Conservation (phyloP, 2,113 vertebrate genomes). For the Bombycilla garrulus region DNA sequence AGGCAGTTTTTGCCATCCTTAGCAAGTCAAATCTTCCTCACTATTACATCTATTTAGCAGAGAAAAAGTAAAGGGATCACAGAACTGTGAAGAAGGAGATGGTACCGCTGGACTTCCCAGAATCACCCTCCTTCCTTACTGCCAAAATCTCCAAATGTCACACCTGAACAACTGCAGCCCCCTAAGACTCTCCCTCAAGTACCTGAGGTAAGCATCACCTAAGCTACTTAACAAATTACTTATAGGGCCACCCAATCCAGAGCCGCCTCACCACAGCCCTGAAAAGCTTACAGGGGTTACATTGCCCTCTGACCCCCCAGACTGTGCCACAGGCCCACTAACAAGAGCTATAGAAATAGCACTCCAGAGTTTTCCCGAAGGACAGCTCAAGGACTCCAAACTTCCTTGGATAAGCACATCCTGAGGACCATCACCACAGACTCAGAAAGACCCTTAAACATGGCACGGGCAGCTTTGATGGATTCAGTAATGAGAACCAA, state of each 20-base stretch:
- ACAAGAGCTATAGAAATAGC: not conserved
- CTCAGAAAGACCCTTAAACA: not conserved
- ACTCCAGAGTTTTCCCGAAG: not conserved
- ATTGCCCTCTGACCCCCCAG: not conserved
- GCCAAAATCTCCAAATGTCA: not conserved
- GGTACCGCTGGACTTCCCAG: not conserved
- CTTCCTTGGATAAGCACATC: not conserved
- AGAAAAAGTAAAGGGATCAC: not conserved
- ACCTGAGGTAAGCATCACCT: not conserved
- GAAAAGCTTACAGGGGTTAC: not conserved
- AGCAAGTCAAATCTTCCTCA: not conserved
- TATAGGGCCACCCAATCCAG: not conserved
- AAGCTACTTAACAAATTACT: conserved; percentile 22
- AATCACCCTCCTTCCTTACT: rapidly evolving
- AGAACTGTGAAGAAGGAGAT: rapidly evolving
- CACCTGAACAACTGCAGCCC: not conserved
- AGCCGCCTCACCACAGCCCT: not conserved
- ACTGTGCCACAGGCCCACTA: not conserved
- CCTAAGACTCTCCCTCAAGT: not conserved
- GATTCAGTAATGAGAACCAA: not conserved
- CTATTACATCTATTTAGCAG: not conserved
- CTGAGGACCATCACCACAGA: not conserved
- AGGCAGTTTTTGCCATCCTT: not conserved
- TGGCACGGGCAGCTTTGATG: rapidly evolving
- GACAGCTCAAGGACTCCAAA: not conserved